These are phyloP conservation scores for Daphoenositta chrysoptera DNA, from an alignment of 2,113 vertebrate species.

Conservation along the genomic window DNA sequence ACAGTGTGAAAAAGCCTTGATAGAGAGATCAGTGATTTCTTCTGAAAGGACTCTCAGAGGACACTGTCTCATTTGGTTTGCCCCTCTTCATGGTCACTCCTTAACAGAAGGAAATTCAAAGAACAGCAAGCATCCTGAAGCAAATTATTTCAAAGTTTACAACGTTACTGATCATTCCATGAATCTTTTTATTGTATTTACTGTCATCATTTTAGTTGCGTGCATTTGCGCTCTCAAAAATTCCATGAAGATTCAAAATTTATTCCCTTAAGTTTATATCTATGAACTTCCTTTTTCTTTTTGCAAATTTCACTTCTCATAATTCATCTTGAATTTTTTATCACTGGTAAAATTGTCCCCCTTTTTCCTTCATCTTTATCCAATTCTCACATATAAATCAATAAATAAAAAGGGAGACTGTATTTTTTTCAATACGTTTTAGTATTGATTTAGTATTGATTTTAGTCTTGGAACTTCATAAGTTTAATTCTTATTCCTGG, in stretches of 20 bases:
- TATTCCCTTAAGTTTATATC: background rate
- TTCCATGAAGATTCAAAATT: background rate
- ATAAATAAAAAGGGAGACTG: background rate
- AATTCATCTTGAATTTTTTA: background rate
- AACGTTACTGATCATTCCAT: background rate
- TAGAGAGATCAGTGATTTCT: background rate
- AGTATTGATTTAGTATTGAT: background rate
- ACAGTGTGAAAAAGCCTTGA: background rate
- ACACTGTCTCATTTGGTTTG: background rate
- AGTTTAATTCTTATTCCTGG: background rate
- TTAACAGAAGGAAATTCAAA: background rate
- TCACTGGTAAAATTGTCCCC: background rate
- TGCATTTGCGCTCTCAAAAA: background rate
- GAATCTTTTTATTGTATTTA: background rate
- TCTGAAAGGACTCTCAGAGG: background rate
- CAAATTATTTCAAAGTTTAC: background rate
- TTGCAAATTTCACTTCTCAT: background rate
- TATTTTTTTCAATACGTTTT: background rate
- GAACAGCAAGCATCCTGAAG: background rate
- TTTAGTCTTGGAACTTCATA: background rate
- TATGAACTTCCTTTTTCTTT: background rate
- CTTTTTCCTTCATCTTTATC: background rate
- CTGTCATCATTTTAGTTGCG: fast-evolving
- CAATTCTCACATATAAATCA: background rate
- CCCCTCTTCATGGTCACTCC: background rate